Evolutionary conservation across 2,888 invertebrate species (phyloP).

Genomic region (Platypus cylindrus): DNA sequence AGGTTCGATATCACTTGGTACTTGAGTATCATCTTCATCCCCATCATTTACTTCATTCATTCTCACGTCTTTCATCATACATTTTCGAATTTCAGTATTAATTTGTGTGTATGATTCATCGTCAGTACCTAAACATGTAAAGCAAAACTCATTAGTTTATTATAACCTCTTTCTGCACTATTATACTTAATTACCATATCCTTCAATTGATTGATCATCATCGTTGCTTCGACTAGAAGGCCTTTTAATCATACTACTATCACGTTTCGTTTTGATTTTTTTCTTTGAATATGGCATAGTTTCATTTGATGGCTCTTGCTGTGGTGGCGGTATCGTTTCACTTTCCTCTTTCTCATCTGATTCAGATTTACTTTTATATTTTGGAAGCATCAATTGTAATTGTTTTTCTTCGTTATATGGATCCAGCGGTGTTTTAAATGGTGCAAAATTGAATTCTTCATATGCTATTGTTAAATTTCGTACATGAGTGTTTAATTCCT

Average conservation of each 20-base stretch:
- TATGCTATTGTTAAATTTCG: conserved; percentile 57
- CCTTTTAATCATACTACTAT: no score
- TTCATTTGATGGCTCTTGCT: conserved; percentile 1
- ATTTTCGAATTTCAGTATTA: conserved; percentile 13
- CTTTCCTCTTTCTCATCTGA: conserved; percentile 1
- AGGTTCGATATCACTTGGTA: conserved; percentile 17
- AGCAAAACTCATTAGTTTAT: no score
- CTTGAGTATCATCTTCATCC: conserved; percentile 22
- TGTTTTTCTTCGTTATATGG: conserved; percentile 48
- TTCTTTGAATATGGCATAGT: conserved; percentile 2
- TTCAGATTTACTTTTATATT: conserved; percentile 17
- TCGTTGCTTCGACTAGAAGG: no score
- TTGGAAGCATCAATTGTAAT: conserved; percentile 51
- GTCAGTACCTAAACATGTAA: conserved; percentile 20
- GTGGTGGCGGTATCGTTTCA: neutral
- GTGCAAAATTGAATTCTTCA: conserved; percentile 61
- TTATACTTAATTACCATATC: conserved; percentile 21
- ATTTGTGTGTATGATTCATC: conserved; percentile 20
- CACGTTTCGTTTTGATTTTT: conserved; percentile 2
- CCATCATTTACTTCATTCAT: conserved; percentile 13
- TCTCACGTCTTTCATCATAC: conserved; percentile 5
- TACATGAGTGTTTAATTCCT: conserved; percentile 68
- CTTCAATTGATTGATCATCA: conserved; percentile 20
- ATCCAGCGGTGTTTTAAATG: conserved; percentile 55
- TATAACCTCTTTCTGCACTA: no score